These are phyloP conservation scores for Dicrurus megarhynchus DNA, from an alignment of 2,113 vertebrate species.

Conservation along the genomic window DNA sequence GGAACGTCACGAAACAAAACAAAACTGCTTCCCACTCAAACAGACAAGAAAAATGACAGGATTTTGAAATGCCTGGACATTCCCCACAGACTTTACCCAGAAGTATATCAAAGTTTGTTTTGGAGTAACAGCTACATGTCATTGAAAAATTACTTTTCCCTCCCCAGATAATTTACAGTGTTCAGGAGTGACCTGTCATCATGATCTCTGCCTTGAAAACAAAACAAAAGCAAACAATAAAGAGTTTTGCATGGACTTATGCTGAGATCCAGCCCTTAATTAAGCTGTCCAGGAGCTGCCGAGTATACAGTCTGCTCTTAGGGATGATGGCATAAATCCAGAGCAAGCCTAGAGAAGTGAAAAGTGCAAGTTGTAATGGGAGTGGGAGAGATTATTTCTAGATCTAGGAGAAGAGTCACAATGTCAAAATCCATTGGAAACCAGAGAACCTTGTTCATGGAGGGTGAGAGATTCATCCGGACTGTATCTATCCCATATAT, in stretches of 20 bases:
- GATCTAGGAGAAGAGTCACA: not conserved
- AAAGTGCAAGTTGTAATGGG: not conserved
- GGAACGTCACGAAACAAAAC: not conserved
- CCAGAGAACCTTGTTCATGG: not conserved
- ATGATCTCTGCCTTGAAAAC: constrained; percentile 37
- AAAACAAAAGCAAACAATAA: constrained; percentile 45
- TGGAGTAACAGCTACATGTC: constrained; percentile 17
- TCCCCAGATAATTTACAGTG: not conserved
- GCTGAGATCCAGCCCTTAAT: constrained; percentile 22
- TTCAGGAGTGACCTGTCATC: not conserved
- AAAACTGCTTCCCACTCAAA: not conserved
- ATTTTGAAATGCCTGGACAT: not conserved
- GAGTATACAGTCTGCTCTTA: not conserved
- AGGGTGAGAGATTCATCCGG: not conserved
- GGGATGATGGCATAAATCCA: not conserved
- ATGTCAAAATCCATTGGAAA: not conserved
- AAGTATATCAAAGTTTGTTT: constrained; percentile 35
- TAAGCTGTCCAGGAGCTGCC: not conserved
- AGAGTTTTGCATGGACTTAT: constrained; percentile 34
- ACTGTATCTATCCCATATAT: not conserved
- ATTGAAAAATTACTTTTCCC: constrained; percentile 27
- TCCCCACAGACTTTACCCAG: not conserved
- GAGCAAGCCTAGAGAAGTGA: not conserved
- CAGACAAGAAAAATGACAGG: not conserved
- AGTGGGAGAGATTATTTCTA: not conserved